Base-by-base conservation (phyloP, 2,113 vertebrate species). In the Hemiprocne comata region DNA sequence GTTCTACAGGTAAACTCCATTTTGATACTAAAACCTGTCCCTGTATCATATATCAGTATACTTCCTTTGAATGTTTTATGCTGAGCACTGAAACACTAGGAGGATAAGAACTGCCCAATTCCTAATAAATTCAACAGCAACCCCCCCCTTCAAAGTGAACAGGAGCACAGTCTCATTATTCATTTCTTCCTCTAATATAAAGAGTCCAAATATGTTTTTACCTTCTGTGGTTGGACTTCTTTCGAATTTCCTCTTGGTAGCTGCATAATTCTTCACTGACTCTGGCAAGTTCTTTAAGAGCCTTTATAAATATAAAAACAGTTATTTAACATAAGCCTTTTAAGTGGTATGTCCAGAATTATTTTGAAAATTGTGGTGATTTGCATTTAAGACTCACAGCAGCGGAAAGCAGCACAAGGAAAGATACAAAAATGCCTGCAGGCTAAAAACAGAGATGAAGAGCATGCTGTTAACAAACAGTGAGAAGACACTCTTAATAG, bases 261-360 rank as follows among this genome's bases (percentile, higher is more conserved):
- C 98, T 99, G 96, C 99, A 99, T 71, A 99, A 98, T 95, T 99
- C 99, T 97, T 99, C 98, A 95, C 99, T 99, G 61, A 99, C 99
- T 97, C 98, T 98, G 57, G 99, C 99, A 87, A 99, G 99, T 98
- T 99, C 99, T 96, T 98, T 99, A 86, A 99, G 98, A 96, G 99
- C 99, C 99, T 99, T 97, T 93, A 86, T 24, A 97, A 93, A 97
- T 17, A 96, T 4, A 98, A 96, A 85, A 94, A 54, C 12, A 95
- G 46, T 24, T 7, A 13, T 77, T 98, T 96, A 98, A 82, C 17
- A 38, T 17, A 87, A 89, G 55, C 42, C 33, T 72, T 91, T 94
- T 17, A 71, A 87, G 66, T 18, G 4, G 5, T 53, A 80, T 58
- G 40, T 90, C n/a, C 76, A 92, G 55, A 89, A 90, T 48, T 66